These are phyloP conservation scores for Torymus aiolomorphi DNA, from an alignment of 2,888 invertebrate species.

Conservation along the genomic window DNA sequence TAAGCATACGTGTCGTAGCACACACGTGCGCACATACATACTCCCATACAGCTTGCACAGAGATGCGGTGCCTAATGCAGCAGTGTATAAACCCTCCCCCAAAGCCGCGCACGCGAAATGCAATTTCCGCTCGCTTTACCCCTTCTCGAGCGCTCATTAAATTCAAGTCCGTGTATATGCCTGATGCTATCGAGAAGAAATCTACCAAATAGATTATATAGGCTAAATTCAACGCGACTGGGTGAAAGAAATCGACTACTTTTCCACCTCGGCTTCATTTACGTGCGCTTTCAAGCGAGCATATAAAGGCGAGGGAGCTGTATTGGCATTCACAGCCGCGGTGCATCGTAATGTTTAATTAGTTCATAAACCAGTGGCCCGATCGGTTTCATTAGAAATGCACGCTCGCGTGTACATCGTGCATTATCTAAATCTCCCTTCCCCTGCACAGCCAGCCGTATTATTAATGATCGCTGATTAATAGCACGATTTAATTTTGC, in stretches of 20 bases:
- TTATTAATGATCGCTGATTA: conserved; percentile 40
- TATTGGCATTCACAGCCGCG: neutral
- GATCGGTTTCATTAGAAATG: conserved; percentile 34
- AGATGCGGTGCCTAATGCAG: neutral
- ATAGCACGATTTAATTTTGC: conserved; percentile 43
- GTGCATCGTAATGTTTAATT: conserved; percentile 29
- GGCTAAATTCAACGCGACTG: too few relatives aligned
- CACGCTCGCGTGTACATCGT: neutral
- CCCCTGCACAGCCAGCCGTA: neutral
- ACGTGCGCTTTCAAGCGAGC: too few relatives aligned
- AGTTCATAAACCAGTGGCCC: conserved; percentile 21
- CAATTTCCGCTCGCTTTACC: conserved; percentile 4
- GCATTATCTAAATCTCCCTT: conserved; percentile 23
- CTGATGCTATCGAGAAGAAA: too few relatives aligned
- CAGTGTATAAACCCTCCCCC: neutral
- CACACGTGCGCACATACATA: neutral
- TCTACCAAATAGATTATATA: too few relatives aligned
- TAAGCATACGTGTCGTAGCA: conserved; percentile 30
- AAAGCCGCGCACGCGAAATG: neutral
- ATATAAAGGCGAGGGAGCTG: neutral
- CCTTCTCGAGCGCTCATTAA: too few relatives aligned
- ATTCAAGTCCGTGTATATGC: too few relatives aligned
- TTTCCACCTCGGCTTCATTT: too few relatives aligned
- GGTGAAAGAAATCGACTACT: too few relatives aligned
- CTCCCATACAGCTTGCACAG: too few relatives aligned